Percentiles rank a stretch among this genome's conserved stretches.
phyloP scores from a whole-genome alignment of 2,113 vertebrate genomes.

The Speoplatyrhinus poulsoni region DNA sequence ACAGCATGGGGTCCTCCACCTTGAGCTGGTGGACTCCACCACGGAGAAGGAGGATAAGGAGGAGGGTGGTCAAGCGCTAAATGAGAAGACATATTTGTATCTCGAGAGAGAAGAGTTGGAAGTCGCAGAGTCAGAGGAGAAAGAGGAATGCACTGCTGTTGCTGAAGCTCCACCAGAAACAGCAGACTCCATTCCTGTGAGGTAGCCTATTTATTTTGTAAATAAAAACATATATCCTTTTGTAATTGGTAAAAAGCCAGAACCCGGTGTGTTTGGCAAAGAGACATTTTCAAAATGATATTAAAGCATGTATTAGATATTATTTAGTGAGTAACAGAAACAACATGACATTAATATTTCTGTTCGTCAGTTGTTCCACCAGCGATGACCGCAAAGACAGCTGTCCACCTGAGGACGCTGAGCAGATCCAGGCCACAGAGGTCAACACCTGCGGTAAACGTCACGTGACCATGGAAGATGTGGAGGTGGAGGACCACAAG shows the following conservation, averaged over 20 bases:
- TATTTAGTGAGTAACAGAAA: not conserved
- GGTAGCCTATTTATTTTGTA: conserved; percentile 37
- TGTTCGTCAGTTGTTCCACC: conserved; percentile 60
- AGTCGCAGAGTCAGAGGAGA: conserved; percentile 16
- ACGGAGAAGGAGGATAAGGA: conserved; percentile 15
- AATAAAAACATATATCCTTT: not conserved
- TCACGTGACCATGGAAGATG: conserved; percentile 46
- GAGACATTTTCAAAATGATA: not conserved
- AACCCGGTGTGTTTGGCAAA: not conserved
- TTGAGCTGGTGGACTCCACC: conserved; percentile 42
- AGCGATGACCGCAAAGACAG: conserved; percentile 39
- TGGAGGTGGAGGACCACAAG: conserved; percentile 61
- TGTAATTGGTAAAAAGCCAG: no score
- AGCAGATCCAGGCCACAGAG: conserved; percentile 28
- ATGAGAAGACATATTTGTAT: conserved; percentile 17
- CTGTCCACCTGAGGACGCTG: conserved; percentile 25
- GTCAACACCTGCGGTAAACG: conserved; percentile 50
- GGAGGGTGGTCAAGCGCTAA: not conserved
- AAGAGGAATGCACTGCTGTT: conserved; percentile 12
- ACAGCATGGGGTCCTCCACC: conserved; percentile 2
- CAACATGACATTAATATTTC: not conserved
- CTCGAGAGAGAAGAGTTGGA: conserved; percentile 10
- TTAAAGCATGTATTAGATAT: no score
- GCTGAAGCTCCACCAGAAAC: conserved; percentile 3
- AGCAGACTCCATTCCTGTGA: conserved; percentile 32